These are phyloP conservation scores for Rhopalosiphum padi DNA, from an alignment of 1,140 invertebrate species.

Conservation along the genomic window DNA sequence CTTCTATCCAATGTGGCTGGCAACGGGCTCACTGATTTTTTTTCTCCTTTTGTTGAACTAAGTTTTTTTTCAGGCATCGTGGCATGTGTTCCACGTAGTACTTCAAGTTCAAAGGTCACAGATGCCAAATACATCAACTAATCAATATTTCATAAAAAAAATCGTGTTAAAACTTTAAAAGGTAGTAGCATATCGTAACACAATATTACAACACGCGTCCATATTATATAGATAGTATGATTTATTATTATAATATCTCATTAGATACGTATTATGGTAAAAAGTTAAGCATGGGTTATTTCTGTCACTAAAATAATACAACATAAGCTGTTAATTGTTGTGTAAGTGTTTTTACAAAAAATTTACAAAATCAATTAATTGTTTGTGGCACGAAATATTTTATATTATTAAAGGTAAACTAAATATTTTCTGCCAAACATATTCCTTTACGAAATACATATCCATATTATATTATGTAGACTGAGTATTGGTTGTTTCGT, in stretches of 20 bases:
- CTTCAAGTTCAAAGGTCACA: slow-evolving; percentile 79
- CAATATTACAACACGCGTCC: not conserved
- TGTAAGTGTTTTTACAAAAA: not conserved
- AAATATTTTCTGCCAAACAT: not conserved
- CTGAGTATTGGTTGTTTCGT: not conserved
- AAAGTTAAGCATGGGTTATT: not conserved
- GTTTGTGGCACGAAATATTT: not conserved
- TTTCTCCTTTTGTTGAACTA: slow-evolving; percentile 58
- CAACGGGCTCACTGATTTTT: slow-evolving; percentile 58
- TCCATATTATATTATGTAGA: not conserved
- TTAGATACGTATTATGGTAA: no score
- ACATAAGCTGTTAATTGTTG: not conserved
- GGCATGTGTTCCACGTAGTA: slow-evolving; percentile 67
- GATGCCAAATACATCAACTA: slow-evolving; percentile 76
- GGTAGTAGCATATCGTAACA: not conserved
- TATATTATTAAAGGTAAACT: not conserved
- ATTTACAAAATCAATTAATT: not conserved
- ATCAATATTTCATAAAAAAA: slow-evolving; percentile 58
- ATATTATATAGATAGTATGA: no score
- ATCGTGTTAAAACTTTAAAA: not conserved
- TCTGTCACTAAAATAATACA: not conserved
- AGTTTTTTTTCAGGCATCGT: slow-evolving; percentile 59
- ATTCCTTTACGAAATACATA: not conserved
- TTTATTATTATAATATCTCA: no score
- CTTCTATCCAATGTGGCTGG: slow-evolving; percentile 65